Evolutionary conservation across 35 echinoderm and acorn worm species (phyloP).

Genomic region (Eucidaris tribuloides): DNA sequence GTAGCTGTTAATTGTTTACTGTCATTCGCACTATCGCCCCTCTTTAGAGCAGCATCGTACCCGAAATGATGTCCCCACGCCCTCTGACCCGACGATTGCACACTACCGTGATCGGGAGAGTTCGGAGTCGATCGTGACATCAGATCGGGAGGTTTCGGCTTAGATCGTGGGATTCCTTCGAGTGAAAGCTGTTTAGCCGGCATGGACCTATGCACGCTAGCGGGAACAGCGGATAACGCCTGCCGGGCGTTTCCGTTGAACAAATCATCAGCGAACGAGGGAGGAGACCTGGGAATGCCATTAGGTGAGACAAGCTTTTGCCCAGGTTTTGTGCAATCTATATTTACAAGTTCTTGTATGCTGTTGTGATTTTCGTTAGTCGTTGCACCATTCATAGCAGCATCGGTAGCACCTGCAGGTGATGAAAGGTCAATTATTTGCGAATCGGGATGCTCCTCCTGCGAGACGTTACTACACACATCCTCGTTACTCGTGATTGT

Average conservation of each 20-base stretch:
- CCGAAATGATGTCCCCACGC: not conserved
- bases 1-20: not conserved
- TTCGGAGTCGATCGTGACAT: constrained; percentile 29
- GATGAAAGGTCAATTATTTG: not conserved
- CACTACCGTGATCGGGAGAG: not conserved
- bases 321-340: not conserved
- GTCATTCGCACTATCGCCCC: not conserved
- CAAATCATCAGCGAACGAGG: not conserved
- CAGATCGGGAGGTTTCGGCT: not conserved
- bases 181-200: constrained; percentile 12
- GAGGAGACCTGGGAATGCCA: constrained; percentile 10
- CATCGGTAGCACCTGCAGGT: not conserved
- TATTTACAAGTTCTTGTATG: constrained; percentile 13
- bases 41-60: not conserved
- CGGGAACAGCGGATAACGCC: not conserved
- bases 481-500: constrained; percentile 23
- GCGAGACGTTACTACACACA: constrained; percentile 5
- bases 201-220: not conserved
- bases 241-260: not conserved
- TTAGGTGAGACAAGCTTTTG: constrained; percentile 1
- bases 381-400: not conserved
- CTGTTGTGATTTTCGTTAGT: not conserved
- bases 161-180: constrained; percentile 2
- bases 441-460: not conserved
- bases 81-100: not conserved